These are phyloP conservation scores for Caretta caretta DNA, from an alignment of 2,113 vertebrate genomes.

Conservation along the genomic window DNA sequence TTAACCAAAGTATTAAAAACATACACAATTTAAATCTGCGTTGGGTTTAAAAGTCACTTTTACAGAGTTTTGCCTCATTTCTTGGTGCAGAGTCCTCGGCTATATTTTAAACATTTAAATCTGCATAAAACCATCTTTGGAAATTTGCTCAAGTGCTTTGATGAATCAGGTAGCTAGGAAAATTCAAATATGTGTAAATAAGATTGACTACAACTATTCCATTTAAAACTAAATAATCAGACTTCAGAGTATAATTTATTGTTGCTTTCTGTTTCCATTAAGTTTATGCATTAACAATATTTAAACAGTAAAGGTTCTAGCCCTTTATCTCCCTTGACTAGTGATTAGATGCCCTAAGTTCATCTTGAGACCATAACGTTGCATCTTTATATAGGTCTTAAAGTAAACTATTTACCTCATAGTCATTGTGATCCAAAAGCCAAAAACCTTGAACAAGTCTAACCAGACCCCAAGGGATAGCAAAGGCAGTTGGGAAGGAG, in stretches of 20 bases:
- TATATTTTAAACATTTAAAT: not conserved
- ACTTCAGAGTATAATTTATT: not conserved
- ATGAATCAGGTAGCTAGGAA: not conserved
- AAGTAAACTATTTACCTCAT: slow-evolving; percentile 83
- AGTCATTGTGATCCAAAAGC: slow-evolving; percentile 94
- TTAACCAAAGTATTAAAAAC: not conserved
- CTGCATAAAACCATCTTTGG: not conserved
- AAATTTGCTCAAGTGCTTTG: not conserved
- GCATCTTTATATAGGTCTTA: not conserved
- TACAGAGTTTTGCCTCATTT: not conserved
- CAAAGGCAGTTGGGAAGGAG: slow-evolving; percentile 92
- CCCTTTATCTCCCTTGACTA: not conserved
- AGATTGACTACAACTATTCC: rapidly evolving
- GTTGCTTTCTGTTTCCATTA: not conserved
- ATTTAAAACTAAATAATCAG: not conserved
- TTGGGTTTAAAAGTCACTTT: not conserved
- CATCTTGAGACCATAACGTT: rapidly evolving
- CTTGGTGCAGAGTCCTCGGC: rapidly evolving
- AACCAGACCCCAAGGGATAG: slow-evolving; percentile 90
- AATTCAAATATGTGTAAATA: not conserved
- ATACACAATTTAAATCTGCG: not conserved
- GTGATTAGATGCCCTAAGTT: rapidly evolving
- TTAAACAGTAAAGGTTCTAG: not conserved
- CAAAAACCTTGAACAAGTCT: slow-evolving; percentile 94
- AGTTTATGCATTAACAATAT: not conserved